Percentiles rank a stretch among this genome's conserved stretches.
phyloP scores from a whole-genome alignment of 2,797 vertebrate genomes.

The Cirrhinus mrigala region DNA sequence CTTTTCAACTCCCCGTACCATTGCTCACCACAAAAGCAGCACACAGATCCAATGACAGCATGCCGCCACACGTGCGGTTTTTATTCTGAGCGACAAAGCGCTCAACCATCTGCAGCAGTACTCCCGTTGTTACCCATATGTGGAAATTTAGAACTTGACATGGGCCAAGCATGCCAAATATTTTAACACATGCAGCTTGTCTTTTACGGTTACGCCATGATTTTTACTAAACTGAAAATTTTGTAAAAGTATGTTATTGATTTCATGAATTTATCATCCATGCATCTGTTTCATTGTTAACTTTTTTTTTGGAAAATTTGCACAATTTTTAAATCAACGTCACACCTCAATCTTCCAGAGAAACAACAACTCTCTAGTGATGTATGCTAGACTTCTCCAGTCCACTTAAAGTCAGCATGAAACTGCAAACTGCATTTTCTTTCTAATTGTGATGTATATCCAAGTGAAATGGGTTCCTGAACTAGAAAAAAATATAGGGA shows the following conservation, averaged over 20 bases:
- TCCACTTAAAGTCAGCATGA: neutral
- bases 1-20: slow-evolving; percentile 34
- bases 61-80: slow-evolving; percentile 23
- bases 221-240: neutral
- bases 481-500: neutral
- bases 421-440: neutral
- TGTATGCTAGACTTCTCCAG: neutral
- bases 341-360: too few species aligned
- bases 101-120: neutral
- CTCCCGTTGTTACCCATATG: neutral
- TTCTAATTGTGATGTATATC: neutral
- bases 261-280: neutral
- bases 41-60: slow-evolving; percentile 35
- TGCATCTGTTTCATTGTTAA: neutral
- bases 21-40: slow-evolving; percentile 35
- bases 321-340: too few species aligned
- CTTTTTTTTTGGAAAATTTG: too few species aligned
- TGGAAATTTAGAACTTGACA: neutral
- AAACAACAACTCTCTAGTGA: neutral
- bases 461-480: neutral
- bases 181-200: neutral
- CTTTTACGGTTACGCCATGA: neutral
- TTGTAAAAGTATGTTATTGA: neutral
- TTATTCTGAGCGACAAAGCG: slow-evolving; percentile 27
- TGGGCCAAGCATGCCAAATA: neutral